Evolutionary conservation across 1,140 invertebrate species (phyloP).

Genomic region (Hylyphantes graminicola): DNA sequence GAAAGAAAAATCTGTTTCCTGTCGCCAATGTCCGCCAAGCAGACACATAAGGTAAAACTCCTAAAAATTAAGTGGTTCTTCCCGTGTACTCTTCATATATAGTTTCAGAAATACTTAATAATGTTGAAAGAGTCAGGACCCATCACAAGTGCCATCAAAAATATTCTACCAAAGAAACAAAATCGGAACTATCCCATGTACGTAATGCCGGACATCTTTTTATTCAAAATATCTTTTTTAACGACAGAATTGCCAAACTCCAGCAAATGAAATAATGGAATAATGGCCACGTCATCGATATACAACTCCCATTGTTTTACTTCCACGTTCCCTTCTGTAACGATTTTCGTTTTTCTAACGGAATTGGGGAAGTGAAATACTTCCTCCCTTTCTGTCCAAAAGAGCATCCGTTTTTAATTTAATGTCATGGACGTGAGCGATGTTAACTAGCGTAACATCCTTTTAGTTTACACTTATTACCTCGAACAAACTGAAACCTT

Average conservation of each 20-base stretch:
- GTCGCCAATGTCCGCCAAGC: too few relatives aligned
- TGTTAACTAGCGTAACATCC: background rate
- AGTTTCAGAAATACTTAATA: too few relatives aligned
- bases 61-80: too few relatives aligned
- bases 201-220: background rate
- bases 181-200: background rate
- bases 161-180: background rate
- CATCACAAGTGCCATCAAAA: background rate
- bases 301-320: background rate
- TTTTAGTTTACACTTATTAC: too few relatives aligned
- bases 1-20: too few relatives aligned
- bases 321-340: background rate
- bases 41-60: too few relatives aligned
- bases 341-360: constrained; percentile 13
- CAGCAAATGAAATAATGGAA: background rate
- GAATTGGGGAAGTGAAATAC: constrained; percentile 30
- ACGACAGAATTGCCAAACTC: background rate
- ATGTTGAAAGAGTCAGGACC: too few relatives aligned
- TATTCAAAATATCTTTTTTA: background rate
- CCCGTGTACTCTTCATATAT: too few relatives aligned
- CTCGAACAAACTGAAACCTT: too few relatives aligned
- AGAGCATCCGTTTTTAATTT: background rate
- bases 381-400: constrained; percentile 11
- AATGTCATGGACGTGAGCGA: constrained; percentile 5
- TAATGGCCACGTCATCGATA: background rate